Base-by-base conservation (phyloP, 1,140 invertebrate genomes). In the Sinella curviseta region DNA sequence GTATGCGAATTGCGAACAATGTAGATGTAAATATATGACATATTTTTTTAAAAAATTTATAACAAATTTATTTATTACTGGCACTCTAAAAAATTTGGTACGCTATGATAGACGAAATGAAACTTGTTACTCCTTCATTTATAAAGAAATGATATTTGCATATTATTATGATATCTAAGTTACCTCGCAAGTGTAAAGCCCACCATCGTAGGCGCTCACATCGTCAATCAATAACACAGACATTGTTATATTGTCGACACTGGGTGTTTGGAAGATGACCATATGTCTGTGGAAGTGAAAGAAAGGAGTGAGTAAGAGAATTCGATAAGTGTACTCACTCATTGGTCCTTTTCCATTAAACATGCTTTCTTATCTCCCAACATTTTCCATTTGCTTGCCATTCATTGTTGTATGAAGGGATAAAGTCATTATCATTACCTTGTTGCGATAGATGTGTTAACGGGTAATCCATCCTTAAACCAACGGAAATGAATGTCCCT, bases 161-260 rank as follows among this genome's bases (percentile, higher is more conserved):
- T n/a, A n/a, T n/a, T n/a, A n/a, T n/a, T n/a, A n/a, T n/a, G n/a
- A n/a, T 48, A 20, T 60, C 33, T 24, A 1, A 34, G 74, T 77
- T 74, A 83, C 82, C 77, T 81, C 77, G 67, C 82, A 83, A 24
- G 80, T 81, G 54, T 73, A 83, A 1, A 20, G 31, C 4, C 82
- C 82, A 0, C 57, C 20, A 70, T 83, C 82, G 31, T 54, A 79
- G 26, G 57, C 24, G 1, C 54, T 57, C 1, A 78, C 78, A 17
- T 54, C 36, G 34, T 77, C 77, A 39, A 83, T 54, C 73, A 77
- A 65, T 26, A 83, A 34, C 12, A 81, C 54, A n/a, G 80, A 81
- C 17, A 35, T 48, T 26, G 67, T 80, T 36, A 35, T 30, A 57
- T 81, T 76, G 16, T 55, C 33, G 2, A n/a, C 20, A 28, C n/a